phyloP scores from a whole-genome alignment of 30 jellyfish, hydroid and myxozoan species.

The Hydractinia symbiolongicarpus region DNA sequence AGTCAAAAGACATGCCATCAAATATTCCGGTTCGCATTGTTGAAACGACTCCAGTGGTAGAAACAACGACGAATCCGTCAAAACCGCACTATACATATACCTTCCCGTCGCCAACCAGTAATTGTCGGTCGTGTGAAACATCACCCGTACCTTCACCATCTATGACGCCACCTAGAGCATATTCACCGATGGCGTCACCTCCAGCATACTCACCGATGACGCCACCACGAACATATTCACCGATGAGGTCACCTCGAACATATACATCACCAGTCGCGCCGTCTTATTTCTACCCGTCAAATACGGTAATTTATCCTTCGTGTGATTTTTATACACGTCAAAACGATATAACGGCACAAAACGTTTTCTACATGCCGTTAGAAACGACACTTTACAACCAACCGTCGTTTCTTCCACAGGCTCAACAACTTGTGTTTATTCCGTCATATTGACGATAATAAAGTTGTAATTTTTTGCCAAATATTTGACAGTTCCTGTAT shows the following conservation, averaged over 20 bases:
- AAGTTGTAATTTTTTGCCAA: too few species aligned
- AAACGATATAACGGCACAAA: background rate
- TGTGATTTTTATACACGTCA: background rate
- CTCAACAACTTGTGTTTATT: background rate
- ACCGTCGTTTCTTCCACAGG: too few species aligned
- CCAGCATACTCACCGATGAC: too few species aligned
- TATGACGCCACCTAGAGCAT: too few species aligned
- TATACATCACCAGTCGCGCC: background rate
- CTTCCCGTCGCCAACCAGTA: background rate
- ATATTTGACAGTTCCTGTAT: too few species aligned
- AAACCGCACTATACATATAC: constrained; percentile 5
- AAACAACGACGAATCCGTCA: background rate
- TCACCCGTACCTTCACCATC: background rate
- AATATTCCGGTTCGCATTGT: background rate
- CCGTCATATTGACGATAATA: background rate
- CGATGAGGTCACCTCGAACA: background rate
- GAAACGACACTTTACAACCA: background rate
- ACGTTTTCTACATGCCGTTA: background rate
- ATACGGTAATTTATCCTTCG: background rate
- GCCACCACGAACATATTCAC: too few species aligned
- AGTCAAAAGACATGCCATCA: background rate
- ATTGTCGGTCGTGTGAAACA: constrained; percentile 3
- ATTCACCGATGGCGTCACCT: too few species aligned
- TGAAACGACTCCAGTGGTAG: background rate
- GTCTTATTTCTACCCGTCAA: background rate